Conservation (phyloP, 2,888 invertebrate species). For the Nomada ruficornis region DNA sequence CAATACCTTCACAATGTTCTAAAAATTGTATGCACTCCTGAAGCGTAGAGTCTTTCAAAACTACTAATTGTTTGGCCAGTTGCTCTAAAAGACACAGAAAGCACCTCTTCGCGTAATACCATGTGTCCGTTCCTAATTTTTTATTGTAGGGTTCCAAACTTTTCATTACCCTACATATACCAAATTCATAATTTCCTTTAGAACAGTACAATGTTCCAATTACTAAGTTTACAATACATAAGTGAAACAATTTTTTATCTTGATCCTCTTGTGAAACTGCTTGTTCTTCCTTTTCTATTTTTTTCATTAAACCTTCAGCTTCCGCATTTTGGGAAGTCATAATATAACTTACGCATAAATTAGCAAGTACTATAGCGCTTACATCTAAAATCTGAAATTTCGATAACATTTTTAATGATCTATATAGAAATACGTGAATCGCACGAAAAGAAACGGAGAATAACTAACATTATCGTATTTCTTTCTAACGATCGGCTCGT, state of each 20-base stretch:
- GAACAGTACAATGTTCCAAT: constrained; percentile 99
- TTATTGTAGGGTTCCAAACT: constrained; percentile 97
- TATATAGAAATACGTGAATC: neutral
- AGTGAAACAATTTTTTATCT: constrained; percentile 96
- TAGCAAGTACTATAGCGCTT: constrained; percentile 99
- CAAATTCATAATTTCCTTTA: constrained; percentile 99
- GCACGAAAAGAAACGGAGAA: neutral
- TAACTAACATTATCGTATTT: constrained; percentile 92
- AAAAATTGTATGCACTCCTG: constrained; percentile 95
- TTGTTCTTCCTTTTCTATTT: constrained; percentile 99
- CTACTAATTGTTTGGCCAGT: constrained; percentile 95
- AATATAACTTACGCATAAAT: constrained; percentile 99
- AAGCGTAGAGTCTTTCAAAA: constrained; percentile 93
- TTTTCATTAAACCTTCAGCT: constrained; percentile 99
- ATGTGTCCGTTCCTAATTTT: constrained; percentile 98
- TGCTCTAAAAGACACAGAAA: constrained; percentile 97
- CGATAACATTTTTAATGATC: neutral
- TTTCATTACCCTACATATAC: constrained; percentile 98
- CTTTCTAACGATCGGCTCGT: constrained; percentile 98
- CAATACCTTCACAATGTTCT: constrained; percentile 92
- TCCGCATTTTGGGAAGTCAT: constrained; percentile 99
- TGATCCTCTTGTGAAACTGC: constrained; percentile 95
- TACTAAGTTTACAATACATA: constrained; percentile 99
- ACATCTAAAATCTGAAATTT: constrained; percentile 92
- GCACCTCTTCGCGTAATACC: constrained; percentile 99